These are phyloP conservation scores for Cercopithecus petaurista DNA, from an alignment of 2,797 vertebrate genomes.

Conservation along the genomic window DNA sequence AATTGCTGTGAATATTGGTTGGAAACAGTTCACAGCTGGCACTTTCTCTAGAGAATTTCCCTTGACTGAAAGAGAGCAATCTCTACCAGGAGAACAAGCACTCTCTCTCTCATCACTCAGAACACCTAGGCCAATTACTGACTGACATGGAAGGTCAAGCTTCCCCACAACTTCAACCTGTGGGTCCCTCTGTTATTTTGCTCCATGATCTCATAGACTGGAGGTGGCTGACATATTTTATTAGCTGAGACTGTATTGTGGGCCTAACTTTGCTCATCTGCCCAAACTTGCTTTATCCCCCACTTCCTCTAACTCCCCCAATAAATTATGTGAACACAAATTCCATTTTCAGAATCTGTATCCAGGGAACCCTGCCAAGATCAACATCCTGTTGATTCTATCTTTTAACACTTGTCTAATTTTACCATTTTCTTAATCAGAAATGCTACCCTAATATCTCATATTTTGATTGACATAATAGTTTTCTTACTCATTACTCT, in stretches of 20 bases:
- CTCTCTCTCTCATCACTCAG: not conserved
- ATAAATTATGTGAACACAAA: not conserved
- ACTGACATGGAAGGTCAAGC: not conserved
- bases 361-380: too few relatives aligned
- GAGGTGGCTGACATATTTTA: not conserved
- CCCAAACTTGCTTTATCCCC: not conserved
- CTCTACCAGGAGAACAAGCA: not conserved
- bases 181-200: not conserved
- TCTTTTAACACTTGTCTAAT: not conserved
- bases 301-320: not conserved
- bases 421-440: not conserved
- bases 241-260: not conserved
- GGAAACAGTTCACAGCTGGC: not conserved
- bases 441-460: not conserved
- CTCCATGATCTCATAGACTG: not conserved
- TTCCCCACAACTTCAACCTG: not conserved
- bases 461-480: not conserved
- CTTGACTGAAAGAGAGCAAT: not conserved
- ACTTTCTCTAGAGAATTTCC: not conserved
- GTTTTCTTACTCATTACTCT: not conserved
- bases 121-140: not conserved
- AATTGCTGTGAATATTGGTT: not conserved
- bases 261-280: not conserved
- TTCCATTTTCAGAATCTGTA: not conserved
- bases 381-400: not conserved